Evolutionary conservation across 2,113 vertebrate species (phyloP).

Genomic region (Mastomys coucha): DNA sequence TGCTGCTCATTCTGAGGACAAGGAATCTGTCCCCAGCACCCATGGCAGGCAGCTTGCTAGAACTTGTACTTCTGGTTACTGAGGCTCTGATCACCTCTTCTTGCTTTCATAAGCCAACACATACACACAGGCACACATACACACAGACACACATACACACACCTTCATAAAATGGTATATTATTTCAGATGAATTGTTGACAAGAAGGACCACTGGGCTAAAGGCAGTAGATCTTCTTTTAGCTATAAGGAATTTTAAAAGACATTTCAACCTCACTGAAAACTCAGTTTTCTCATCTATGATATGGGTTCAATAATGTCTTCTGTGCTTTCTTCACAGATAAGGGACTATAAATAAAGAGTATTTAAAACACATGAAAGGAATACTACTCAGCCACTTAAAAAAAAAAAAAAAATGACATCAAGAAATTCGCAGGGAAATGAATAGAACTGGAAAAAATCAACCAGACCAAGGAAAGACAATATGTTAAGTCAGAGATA

Average conservation of each 20-base stretch:
- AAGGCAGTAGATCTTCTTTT: neutral
- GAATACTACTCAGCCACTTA: neutral
- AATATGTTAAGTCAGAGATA: neutral
- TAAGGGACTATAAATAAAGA: neutral
- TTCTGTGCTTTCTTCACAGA: neutral
- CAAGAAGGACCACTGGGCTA: neutral
- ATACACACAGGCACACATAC: neutral
- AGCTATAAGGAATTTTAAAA: neutral
- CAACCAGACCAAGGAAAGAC: neutral
- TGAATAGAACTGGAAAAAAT: neutral
- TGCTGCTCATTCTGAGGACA: neutral
- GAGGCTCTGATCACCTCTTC: neutral
- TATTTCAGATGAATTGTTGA: neutral
- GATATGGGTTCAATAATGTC: neutral
- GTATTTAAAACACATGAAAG: neutral
- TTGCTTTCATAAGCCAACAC: neutral
- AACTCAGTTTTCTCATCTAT: neutral
- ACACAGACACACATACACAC: neutral
- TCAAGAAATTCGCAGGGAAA: neutral
- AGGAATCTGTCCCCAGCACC: neutral
- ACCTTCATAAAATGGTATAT: neutral
- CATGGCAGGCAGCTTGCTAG: neutral
- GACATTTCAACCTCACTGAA: neutral
- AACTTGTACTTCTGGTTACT: neutral
- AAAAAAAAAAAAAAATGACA: neutral